Base-by-base conservation (phyloP, 2,797 vertebrate species). In the Smutsia gigantea region DNA sequence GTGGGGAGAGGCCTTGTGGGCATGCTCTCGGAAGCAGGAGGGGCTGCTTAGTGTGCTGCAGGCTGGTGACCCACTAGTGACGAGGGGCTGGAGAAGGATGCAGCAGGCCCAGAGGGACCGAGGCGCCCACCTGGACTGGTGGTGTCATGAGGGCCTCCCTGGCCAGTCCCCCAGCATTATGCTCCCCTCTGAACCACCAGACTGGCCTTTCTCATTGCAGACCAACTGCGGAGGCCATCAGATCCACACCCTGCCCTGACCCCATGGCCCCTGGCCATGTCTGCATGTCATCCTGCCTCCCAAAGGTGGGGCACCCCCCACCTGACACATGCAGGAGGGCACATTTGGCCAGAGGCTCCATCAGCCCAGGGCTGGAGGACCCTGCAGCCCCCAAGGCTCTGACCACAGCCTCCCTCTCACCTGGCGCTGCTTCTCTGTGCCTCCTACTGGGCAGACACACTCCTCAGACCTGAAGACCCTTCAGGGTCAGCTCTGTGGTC, bases 201-300 rank as follows among this genome's bases (percentile, higher is more conserved):
- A 12, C 46, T 2, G 9, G 46, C 46, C 46, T 46, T 46, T 46
- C 46, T 46, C 10, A 12, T 46, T 46, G 46, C 46, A 46, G 46
- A 12, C 66, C 0, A 11, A 49, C 27, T 10, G 0, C 3, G 2
- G 34, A 0, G 23, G 21, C 4, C 29, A 0, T 59, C 7, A 5
- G 10, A 55, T 5, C 12, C n/a, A 4, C 21, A 46, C 12, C 4
- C 31, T 7, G 19, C 51, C 49, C 49, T 27, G 53, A 10, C 14
- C 92, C 23, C 49, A 1, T 0, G 3, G 14, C 12, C 6, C 34
- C 27, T 27, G 0, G 14, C 19, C 29, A 11, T 39, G 0, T 23
- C 46, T 2, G 34, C 10, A 9, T 18, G 27, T 25, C 34, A 13
- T 15, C 17, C 34, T n/a, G 14, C 18, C 25, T 17, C 34, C 46